Percentiles rank a stretch among this genome's conserved stretches.
Evolutionary conservation across 2,797 vertebrate species (phyloP).

Genomic region (Rhinoraja longicauda): DNA sequence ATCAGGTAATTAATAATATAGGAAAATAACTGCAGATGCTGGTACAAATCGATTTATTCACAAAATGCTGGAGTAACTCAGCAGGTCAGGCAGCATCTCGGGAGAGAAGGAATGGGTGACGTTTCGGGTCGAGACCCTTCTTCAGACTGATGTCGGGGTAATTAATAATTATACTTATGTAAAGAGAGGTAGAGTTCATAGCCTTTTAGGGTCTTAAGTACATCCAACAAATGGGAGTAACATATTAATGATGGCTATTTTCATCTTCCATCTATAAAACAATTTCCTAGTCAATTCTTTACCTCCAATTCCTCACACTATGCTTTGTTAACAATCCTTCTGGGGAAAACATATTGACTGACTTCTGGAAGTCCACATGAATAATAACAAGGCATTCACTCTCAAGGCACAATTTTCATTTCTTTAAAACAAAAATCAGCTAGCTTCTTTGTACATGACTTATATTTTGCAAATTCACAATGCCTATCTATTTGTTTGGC

Average conservation of each 20-base stretch:
- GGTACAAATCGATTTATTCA: no score
- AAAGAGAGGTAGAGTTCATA: neutral
- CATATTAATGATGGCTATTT: neutral
- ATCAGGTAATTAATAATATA: neutral
- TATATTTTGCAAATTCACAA: neutral
- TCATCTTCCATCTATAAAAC: neutral
- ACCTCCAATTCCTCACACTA: neutral
- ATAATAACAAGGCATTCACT: neutral
- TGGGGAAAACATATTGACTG: neutral
- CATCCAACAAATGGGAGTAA: neutral
- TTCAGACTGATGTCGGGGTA: no score
- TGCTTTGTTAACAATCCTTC: neutral
- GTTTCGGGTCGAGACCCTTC: no score
- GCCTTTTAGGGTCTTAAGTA: neutral
- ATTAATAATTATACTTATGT: neutral
- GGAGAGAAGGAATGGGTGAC: no score
- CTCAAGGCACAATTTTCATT: neutral
- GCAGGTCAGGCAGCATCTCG: no score
- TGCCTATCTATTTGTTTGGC: neutral
- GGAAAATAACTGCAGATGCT: no score
- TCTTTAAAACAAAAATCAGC: neutral
- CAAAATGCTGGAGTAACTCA: no score
- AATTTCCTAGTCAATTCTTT: neutral
- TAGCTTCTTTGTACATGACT: neutral
- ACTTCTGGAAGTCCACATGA: neutral